A percentile compares a stretch with the other conserved stretches of the same genome.
phyloP scores from a whole-genome alignment of 2,113 vertebrate species.

The Carlito syrichta region DNA sequence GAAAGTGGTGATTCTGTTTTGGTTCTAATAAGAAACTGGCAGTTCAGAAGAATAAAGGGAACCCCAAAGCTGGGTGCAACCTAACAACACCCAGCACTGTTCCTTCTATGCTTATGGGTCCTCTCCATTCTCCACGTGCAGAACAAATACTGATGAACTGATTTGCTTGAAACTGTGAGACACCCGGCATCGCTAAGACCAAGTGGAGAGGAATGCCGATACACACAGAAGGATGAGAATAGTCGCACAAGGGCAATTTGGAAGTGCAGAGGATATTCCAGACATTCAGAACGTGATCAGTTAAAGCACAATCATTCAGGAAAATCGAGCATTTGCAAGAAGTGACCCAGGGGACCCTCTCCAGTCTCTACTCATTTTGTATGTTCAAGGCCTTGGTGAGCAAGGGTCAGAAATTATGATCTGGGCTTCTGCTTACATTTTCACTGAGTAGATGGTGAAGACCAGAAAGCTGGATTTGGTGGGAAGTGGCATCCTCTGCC shows the following conservation, averaged over 20 bases:
- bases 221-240: neutral
- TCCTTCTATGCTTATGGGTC: neutral
- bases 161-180: neutral
- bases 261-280: neutral
- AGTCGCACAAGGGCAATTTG: neutral
- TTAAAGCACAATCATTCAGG: neutral
- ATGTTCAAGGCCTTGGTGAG: rapidly evolving
- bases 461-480: no score
- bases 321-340: neutral
- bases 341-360: no score
- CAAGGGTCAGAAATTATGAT: no score
- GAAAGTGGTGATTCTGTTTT: neutral
- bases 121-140: neutral
- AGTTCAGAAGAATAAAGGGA: neutral
- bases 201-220: neutral
- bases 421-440: no score
- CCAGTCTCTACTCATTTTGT: neutral
- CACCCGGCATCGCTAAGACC: neutral
- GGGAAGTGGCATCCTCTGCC: no score
- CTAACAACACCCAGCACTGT: no score
- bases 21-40: neutral
- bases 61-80: neutral
- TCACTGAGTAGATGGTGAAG: no score
- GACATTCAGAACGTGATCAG: neutral
- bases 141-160: neutral